Base-by-base conservation (phyloP, 2,888 invertebrate genomes). In the Mamestra brassicae region DNA sequence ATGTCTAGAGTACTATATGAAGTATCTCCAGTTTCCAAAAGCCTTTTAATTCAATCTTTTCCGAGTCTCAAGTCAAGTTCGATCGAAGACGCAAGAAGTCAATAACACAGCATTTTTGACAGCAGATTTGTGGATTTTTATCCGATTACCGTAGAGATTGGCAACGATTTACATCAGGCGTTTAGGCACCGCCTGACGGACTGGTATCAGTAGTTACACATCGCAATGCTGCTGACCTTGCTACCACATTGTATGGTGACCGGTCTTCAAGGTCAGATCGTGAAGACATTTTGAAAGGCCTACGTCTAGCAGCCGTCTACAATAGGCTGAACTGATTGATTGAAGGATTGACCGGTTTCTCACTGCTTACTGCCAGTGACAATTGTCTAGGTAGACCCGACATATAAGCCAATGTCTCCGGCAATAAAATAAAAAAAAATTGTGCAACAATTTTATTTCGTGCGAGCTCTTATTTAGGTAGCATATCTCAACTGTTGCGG, bases 281-380 rank as follows among this genome's bases (percentile, higher is more conserved):
- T 81, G 67, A 5, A 10, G 55, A 47, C 52, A 71, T 58, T 60
- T 68, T 15, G 38, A 61, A 63, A 65, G 52, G n/a, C 55, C 15
- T 63, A 64, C 11, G 71, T 82, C 80, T 80, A 42, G 71, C 8
- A 61, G 42, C 13, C n/a, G 77, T 81, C 71, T 80, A 68, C 70
- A 76, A 62, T 64, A 54, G 34, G 2, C 63, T 63, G 50, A 64
- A 50, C 55, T 13, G 55, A 42, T 68, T 77, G 71, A 77, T 77
- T 68, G 71, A 65, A 77, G 38, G 64, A n/a, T 55, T 11, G 26
- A 80, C 78, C 60, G 68, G 80, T 77, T 68, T 10, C n/a, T 26
- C 1, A 17, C 3, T 52, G 11, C 26, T 45, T 4, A 45, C 58
- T 54, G 50, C 13, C 11, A 11, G n/a, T 34, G 10, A 58, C 58